These are phyloP conservation scores for Pseudochirops cupreus DNA, from an alignment of 2,797 vertebrate genomes.

Conservation along the genomic window DNA sequence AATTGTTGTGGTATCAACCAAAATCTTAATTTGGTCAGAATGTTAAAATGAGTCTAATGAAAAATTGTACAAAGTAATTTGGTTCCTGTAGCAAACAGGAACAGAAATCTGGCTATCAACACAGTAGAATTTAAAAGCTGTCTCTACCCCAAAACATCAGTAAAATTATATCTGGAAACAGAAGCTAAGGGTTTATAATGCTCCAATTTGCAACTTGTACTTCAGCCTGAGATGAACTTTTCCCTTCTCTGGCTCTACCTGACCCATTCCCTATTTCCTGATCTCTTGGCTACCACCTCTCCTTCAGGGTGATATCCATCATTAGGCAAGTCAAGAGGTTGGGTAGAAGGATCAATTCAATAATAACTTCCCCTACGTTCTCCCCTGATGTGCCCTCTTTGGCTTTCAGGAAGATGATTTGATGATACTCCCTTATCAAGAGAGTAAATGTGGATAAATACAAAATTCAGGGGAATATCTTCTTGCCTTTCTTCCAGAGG, in stretches of 20 bases:
- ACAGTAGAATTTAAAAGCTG: background rate
- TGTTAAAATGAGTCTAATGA: background rate
- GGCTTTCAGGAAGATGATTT: background rate
- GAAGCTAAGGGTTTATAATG: background rate
- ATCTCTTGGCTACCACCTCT: too few relatives aligned
- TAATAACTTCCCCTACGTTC: too few relatives aligned
- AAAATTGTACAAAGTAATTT: background rate
- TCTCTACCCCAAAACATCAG: background rate
- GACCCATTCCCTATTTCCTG: too few relatives aligned
- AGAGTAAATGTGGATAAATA: background rate
- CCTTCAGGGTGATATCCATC: too few relatives aligned
- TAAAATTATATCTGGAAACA: background rate
- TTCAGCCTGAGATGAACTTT: background rate
- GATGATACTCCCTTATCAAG: background rate
- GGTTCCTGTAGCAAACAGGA: background rate
- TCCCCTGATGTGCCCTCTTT: too few relatives aligned
- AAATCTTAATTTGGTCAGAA: background rate
- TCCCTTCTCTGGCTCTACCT: too few relatives aligned
- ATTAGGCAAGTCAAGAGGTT: too few relatives aligned
- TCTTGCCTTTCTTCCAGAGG: background rate
- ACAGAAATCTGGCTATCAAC: background rate
- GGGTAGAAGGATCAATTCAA: too few relatives aligned
- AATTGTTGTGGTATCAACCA: background rate
- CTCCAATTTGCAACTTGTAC: background rate
- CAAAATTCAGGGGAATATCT: background rate